phyloP scores from a whole-genome alignment of 2,797 vertebrate species.

The Darevskia nairensis region DNA sequence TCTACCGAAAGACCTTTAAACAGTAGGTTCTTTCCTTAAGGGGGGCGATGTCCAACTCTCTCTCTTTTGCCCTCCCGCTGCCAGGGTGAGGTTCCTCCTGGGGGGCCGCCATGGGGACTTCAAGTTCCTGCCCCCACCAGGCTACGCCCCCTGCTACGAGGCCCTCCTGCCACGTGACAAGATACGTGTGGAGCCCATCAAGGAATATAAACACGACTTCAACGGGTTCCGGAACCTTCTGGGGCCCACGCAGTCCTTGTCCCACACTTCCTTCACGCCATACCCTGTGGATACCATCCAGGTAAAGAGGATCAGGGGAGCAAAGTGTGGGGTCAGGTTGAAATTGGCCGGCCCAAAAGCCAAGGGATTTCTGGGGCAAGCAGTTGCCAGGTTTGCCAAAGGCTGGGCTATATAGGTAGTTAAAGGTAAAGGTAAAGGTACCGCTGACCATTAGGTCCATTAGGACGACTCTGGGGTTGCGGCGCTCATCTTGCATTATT shows the following conservation, averaged over 20 bases:
- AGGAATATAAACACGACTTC: conserved; percentile 91
- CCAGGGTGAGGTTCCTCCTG: conserved; percentile 90
- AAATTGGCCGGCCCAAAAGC: background rate
- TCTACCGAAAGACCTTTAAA: background rate
- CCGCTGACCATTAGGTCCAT: no score
- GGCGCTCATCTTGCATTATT: no score
- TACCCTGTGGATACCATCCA: conserved; percentile 93
- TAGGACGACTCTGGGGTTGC: no score
- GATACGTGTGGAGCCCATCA: conserved; percentile 91
- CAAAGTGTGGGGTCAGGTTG: background rate
- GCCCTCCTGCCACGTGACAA: conserved; percentile 89
- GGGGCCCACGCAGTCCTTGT: conserved; percentile 89
- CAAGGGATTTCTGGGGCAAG: background rate
- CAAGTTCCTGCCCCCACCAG: conserved; percentile 92
- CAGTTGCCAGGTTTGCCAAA: background rate
- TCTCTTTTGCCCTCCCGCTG: background rate
- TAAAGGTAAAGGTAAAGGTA: no score
- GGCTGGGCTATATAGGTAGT: background rate
- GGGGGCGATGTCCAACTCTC: no score
- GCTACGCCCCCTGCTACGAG: conserved; percentile 91
- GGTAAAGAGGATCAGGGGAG: conserved; percentile 70
- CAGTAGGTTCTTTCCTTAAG: background rate
- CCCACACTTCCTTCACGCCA: conserved; percentile 91
- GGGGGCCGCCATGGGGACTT: conserved; percentile 94
- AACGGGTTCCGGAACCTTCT: conserved; percentile 85